phyloP scores from a whole-genome alignment of 2,113 vertebrate species.

The Orycteropus afer region DNA sequence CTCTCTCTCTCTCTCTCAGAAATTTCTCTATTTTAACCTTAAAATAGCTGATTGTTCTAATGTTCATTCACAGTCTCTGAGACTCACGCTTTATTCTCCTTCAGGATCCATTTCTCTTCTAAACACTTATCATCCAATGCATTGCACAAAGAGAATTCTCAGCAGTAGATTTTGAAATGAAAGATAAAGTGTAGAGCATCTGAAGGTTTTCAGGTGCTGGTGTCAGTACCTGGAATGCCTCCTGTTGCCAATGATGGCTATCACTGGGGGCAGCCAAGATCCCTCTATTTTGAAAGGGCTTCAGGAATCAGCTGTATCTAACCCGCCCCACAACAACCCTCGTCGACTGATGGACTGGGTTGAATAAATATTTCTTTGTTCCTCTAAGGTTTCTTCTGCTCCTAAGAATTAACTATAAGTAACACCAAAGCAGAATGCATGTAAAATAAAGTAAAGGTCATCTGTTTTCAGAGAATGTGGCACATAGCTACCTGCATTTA shows the following conservation, averaged over 20 bases:
- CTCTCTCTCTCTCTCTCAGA: neutral
- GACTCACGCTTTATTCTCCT: slow-evolving; percentile 83
- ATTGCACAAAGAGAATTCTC: slow-evolving; percentile 87
- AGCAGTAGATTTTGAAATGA: slow-evolving; percentile 88
- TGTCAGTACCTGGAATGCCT: slow-evolving; percentile 85
- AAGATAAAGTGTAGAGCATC: slow-evolving; percentile 84
- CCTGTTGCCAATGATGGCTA: slow-evolving; percentile 87
- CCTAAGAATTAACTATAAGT: slow-evolving; percentile 68
- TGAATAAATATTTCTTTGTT: slow-evolving; percentile 77
- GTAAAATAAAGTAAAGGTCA: slow-evolving; percentile 72
- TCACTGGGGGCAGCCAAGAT: slow-evolving; percentile 83
- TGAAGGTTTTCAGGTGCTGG: slow-evolving; percentile 84
- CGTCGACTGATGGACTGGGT: slow-evolving; percentile 69
- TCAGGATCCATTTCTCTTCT: slow-evolving; percentile 84
- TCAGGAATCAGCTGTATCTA: slow-evolving; percentile 88
- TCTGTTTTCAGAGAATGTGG: slow-evolving; percentile 47
- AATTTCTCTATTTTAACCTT: slow-evolving; percentile 73
- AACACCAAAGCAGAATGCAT: slow-evolving; percentile 61
- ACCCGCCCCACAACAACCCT: neutral
- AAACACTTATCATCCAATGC: slow-evolving; percentile 84
- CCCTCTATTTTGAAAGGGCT: slow-evolving; percentile 85
- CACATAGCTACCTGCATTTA: slow-evolving; percentile 61
- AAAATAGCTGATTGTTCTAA: slow-evolving; percentile 82
- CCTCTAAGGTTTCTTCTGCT: slow-evolving; percentile 29
- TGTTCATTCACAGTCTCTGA: slow-evolving; percentile 76